Percentiles rank a stretch among this genome's conserved stretches.
These are phyloP conservation scores for Andrena praecox DNA, from an alignment of 2,888 invertebrate species.

Conservation along the genomic window DNA sequence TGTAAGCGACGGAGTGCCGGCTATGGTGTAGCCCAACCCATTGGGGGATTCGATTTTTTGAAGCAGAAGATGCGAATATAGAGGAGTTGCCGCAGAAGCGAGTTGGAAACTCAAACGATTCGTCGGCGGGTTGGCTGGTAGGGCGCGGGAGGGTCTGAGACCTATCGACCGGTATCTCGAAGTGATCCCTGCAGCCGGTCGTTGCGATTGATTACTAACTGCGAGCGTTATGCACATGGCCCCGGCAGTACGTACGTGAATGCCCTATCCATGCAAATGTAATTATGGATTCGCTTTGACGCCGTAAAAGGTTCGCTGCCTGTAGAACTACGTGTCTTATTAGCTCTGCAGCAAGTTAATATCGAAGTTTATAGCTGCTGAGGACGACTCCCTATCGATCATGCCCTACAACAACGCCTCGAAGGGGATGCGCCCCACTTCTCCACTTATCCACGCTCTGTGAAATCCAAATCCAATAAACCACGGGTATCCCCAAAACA, in stretches of 20 bases:
- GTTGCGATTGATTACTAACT: constrained; percentile 43
- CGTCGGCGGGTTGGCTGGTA: background rate
- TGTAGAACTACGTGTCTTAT: constrained; percentile 38
- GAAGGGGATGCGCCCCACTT: background rate
- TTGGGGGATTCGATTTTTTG: too few species aligned
- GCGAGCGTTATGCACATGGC: constrained; percentile 10
- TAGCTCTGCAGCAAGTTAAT: constrained; percentile 28
- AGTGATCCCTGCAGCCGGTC: constrained; percentile 25
- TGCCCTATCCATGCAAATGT: constrained; percentile 44
- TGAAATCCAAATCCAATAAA: too few species aligned
- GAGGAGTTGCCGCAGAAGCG: too few species aligned
- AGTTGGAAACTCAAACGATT: too few species aligned
- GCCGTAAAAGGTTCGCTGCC: constrained; percentile 47
- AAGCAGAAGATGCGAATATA: too few species aligned
- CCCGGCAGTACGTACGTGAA: constrained; percentile 29
- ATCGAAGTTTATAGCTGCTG: constrained; percentile 26
- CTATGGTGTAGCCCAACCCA: too few species aligned
- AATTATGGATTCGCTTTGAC: constrained; percentile 57
- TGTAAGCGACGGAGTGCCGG: too few species aligned
- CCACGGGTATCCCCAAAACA: too few species aligned
- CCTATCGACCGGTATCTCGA: constrained; percentile 5
- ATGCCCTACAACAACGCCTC: constrained; percentile 3
- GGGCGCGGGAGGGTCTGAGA: background rate
- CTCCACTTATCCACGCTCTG: background rate
- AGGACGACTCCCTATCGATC: constrained; percentile 33